Percentiles rank a stretch among this genome's conserved stretches.
phyloP scores from a whole-genome alignment of 2,888 invertebrate genomes.

The Drosophila kambysellisi region DNA sequence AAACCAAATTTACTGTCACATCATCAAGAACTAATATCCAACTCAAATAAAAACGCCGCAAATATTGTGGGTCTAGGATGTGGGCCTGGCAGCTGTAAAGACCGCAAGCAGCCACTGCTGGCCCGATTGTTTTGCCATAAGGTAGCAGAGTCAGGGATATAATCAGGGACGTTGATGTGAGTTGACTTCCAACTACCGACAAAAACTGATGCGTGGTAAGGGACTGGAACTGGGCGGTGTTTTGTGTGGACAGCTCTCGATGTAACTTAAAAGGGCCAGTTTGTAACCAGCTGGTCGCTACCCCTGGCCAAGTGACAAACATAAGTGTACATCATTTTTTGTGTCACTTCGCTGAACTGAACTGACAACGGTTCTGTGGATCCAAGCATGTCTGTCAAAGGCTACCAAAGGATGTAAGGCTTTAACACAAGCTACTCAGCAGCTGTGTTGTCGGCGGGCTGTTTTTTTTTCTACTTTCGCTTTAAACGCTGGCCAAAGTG shows the following conservation, averaged over 20 bases:
- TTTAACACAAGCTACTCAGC: slow-evolving; percentile 49
- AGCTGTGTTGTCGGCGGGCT: slow-evolving; percentile 34
- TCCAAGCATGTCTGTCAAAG: slow-evolving; percentile 47
- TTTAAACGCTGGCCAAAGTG: slow-evolving; percentile 55
- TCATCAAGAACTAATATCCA: slow-evolving; percentile 57
- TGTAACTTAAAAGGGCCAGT: slow-evolving; percentile 60
- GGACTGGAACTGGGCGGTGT: neutral
- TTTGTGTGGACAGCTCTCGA: slow-evolving; percentile 48
- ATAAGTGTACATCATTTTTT: slow-evolving; percentile 61
- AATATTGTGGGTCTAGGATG: slow-evolving; percentile 15
- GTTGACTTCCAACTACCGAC: slow-evolving; percentile 7
- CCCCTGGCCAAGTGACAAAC: slow-evolving; percentile 26
- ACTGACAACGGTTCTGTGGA: slow-evolving; percentile 50
- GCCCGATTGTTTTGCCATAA: slow-evolving; percentile 14
- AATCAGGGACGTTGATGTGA: slow-evolving; percentile 23
- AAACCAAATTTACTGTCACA: slow-evolving; percentile 25
- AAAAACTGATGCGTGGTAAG: slow-evolving; percentile 30
- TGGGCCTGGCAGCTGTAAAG: slow-evolving; percentile 30
- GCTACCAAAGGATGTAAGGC: slow-evolving; percentile 57
- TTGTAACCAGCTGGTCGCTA: slow-evolving; percentile 11
- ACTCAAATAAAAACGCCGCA: slow-evolving; percentile 61
- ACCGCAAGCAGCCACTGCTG: slow-evolving; percentile 33
- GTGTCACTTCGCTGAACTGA: slow-evolving; percentile 59
- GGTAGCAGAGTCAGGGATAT: slow-evolving; percentile 6
- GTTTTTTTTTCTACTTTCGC: slow-evolving; percentile 1